Evolutionary conservation across 2,797 vertebrate genomes (phyloP), one percentile per base, ranked within the genome.

Genomic region (Furcifer pardalis): DNA sequence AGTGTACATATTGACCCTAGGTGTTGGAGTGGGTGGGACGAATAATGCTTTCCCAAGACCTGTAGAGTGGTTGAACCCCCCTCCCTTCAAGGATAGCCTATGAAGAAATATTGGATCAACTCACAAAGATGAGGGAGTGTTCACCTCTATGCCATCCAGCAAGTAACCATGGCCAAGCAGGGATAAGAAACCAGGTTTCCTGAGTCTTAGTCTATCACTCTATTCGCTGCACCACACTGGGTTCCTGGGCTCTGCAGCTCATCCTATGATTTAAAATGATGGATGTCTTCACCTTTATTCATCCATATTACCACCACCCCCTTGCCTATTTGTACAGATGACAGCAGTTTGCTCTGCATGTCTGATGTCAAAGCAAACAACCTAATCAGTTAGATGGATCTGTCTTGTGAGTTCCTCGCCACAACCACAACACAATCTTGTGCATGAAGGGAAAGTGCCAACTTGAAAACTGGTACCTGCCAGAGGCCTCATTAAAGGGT

Each of bases 401-500:
- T 79, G 30, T 68, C 56, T 7, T 27, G 23, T 27, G 60, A 42
- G 23, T n/a, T 49, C 77, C 42, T 77, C 35, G 65, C 66, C 23
- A 77, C 73, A n/a, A 23, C 52, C 5, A 21, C 17, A 62, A 27
- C 27, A 15, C 60, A 74, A 74, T 40, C 17, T 49, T 69, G 68
- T 68, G 52, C 78, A 37, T 49, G 60, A 84, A 62, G 37, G 78
- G 66, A 46, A 82, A 72, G 69, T 52, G 52, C 65, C 56, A 44
- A 19, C 2, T 37, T 25, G 44, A 37, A 80, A 63, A 65, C 42
- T 6, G 27, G 86, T 77, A 78, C 68, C 52, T 23, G 32, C 78
- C 68, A 77, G 63, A 63, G 37, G 66, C 21, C 27, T 77, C 37
- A 17, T 77, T 86, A 84, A 84, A 78, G 42, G 59, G 74, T 82